A percentile compares a stretch with the other conserved stretches of the same genome.
Evolutionary conservation across 2,797 vertebrate genomes (phyloP).

Genomic region (Cossypha caffra): DNA sequence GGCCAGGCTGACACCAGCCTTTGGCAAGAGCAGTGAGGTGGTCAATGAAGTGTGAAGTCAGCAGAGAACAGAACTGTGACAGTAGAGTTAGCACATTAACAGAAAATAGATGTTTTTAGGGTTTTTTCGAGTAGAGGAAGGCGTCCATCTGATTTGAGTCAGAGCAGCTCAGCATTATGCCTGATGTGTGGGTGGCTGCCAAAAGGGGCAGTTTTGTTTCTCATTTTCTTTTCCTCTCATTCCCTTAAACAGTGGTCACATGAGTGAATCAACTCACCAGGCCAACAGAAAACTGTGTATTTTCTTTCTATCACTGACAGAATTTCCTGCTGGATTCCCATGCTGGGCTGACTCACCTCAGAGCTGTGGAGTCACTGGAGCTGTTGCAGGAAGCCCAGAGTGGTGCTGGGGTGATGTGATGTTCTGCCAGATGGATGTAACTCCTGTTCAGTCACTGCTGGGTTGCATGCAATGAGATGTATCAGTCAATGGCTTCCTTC

Average conservation of each 20-base stretch:
- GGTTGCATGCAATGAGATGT: background rate
- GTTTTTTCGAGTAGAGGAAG: background rate
- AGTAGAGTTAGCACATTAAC: background rate
- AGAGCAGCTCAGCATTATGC: background rate
- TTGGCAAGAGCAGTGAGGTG: background rate
- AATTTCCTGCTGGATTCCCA: background rate
- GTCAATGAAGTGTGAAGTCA: background rate
- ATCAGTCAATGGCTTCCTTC: background rate
- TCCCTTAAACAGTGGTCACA: background rate
- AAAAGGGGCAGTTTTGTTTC: slow-evolving; percentile 16
- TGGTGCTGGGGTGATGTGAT: background rate
- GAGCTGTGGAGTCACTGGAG: background rate
- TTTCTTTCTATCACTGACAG: background rate
- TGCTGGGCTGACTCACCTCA: background rate
- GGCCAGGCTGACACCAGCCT: background rate
- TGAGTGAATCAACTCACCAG: background rate
- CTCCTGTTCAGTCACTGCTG: background rate
- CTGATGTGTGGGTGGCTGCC: background rate
- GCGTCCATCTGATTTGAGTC: background rate
- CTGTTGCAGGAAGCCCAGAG: rapidly evolving
- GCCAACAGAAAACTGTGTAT: background rate
- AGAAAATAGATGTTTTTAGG: background rate
- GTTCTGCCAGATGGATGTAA: background rate
- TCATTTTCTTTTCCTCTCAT: slow-evolving; percentile 6
- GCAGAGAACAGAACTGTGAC: background rate